These are phyloP conservation scores for Gavia stellata DNA, from an alignment of 2,113 vertebrate genomes.

Conservation along the genomic window DNA sequence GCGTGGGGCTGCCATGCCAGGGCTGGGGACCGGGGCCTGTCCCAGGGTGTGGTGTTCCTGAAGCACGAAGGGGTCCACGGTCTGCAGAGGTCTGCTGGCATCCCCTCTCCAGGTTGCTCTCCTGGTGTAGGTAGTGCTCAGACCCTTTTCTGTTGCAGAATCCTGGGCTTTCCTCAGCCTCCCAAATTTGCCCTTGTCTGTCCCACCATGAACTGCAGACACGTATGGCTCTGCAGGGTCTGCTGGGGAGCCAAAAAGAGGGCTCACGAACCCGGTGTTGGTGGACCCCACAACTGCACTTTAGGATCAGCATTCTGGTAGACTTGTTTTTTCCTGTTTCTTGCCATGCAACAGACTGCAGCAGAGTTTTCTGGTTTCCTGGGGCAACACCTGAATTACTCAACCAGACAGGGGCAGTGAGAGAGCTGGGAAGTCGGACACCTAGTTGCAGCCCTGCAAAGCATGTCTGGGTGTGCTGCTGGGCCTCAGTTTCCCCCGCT, in stretches of 20 bases:
- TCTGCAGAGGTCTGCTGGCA: no score
- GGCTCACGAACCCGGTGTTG: background rate
- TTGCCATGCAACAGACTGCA: background rate
- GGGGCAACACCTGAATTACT: background rate
- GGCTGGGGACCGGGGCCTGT: fast-evolving
- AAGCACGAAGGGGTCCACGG: background rate
- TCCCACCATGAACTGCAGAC: background rate
- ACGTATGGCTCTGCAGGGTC: fast-evolving
- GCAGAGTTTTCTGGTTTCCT: background rate
- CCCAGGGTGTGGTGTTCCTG: background rate
- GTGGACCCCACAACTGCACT: background rate
- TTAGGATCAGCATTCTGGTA: background rate
- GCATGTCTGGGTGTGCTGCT: background rate
- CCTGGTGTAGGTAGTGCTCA: background rate
- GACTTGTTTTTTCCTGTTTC: background rate
- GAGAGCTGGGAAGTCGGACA: background rate
- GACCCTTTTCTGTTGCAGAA: background rate
- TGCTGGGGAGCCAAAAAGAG: background rate
- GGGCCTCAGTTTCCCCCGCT: background rate
- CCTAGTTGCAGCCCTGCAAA: background rate
- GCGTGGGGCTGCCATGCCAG: fast-evolving
- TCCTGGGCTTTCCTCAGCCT: background rate
- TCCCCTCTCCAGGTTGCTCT: background rate
- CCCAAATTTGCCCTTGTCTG: background rate
- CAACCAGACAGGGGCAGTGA: background rate